phyloP scores from a whole-genome alignment of 2,888 invertebrate genomes.

The Nowickia ferox region DNA sequence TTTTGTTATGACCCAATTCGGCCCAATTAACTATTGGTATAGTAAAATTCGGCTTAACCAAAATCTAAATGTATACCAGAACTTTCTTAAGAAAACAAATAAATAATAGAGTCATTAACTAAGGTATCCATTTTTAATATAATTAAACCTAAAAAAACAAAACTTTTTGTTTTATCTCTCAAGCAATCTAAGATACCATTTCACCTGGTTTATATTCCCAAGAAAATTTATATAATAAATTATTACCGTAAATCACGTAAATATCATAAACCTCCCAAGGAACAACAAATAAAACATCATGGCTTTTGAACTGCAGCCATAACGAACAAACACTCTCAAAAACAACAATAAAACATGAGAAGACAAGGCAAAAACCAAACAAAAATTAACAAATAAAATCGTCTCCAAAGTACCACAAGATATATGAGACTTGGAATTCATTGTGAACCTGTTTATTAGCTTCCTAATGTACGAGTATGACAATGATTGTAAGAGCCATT shows the following conservation, averaged over 20 bases:
- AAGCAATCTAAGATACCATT: constrained; percentile 11
- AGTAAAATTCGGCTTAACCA: neutral
- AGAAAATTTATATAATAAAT: constrained; percentile 75
- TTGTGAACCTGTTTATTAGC: constrained; percentile 82
- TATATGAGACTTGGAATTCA: constrained; percentile 68
- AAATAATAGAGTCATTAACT: neutral
- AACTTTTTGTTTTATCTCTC: constrained; percentile 29
- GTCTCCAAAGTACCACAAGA: constrained; percentile 70
- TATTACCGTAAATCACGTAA: constrained; percentile 81
- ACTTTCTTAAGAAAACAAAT: neutral
- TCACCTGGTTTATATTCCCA: constrained; percentile 61
- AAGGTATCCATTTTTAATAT: constrained; percentile 3
- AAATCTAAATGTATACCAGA: neutral
- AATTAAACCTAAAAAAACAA: constrained; percentile 14
- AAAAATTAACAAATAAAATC: constrained; percentile 62
- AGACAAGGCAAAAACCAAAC: constrained; percentile 13
- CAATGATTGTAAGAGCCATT: constrained; percentile 76
- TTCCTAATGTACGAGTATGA: constrained; percentile 81
- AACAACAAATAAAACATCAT: constrained; percentile 68
- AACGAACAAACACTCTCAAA: constrained; percentile 54
- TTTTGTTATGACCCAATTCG: neutral
- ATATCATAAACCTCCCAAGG: constrained; percentile 77
- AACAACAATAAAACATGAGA: constrained; percentile 32
- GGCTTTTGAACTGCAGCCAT: constrained; percentile 64
- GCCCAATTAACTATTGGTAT: neutral